These are phyloP conservation scores for Porites cylindrica DNA, from an alignment of 92 coral and sea anemone species.

Conservation along the genomic window DNA sequence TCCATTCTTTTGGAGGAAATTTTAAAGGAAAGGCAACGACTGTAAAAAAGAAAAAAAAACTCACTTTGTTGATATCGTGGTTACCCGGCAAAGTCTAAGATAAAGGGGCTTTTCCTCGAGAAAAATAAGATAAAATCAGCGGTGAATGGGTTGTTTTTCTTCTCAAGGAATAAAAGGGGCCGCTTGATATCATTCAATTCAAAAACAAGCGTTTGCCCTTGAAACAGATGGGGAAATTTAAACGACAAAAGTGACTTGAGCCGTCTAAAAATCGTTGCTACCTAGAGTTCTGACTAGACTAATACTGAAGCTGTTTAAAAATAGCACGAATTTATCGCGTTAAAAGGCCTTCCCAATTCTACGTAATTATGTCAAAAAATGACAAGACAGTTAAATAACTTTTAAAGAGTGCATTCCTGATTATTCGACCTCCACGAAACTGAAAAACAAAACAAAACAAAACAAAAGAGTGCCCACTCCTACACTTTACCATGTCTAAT, in stretches of 20 bases:
- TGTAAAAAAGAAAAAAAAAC: not conserved
- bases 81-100: not conserved
- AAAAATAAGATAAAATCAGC: not conserved
- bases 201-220: not conserved
- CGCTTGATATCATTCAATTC: not conserved
- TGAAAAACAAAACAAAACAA: too few relatives aligned
- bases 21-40: not conserved
- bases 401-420: not conserved
- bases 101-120: not conserved
- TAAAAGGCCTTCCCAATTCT: not conserved
- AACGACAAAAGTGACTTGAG: not conserved
- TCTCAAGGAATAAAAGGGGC: not conserved
- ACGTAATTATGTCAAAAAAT: constrained; percentile 5
- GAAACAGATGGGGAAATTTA: not conserved
- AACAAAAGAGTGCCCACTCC: too few relatives aligned
- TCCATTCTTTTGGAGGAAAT: too few relatives aligned
- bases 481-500: too few relatives aligned
- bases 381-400: not conserved
- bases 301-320: not conserved
- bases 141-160: not conserved
- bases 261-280: too few relatives aligned
- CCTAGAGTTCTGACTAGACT: too few relatives aligned
- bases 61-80: not conserved
- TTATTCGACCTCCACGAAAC: too few relatives aligned
- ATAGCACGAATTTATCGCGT: not conserved